These are phyloP conservation scores for Ciona savignyi DNA, from an alignment of 23 tunicate genomes.

Conservation along the genomic window DNA sequence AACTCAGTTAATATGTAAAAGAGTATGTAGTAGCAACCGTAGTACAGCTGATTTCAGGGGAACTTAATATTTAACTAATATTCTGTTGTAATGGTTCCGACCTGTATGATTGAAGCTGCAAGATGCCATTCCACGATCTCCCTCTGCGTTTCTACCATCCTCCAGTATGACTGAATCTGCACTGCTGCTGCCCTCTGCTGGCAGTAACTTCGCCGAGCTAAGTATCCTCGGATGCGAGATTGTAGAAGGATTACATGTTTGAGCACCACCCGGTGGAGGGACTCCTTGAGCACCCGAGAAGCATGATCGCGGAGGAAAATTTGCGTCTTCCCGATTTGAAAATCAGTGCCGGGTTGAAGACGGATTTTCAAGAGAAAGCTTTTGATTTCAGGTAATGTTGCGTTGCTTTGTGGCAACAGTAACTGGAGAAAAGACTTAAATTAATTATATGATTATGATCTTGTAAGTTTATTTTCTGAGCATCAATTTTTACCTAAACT, in stretches of 20 bases:
- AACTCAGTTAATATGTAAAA: too few species aligned
- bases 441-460: too few species aligned
- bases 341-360: slow-evolving; percentile 16
- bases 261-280: slow-evolving; percentile 26
- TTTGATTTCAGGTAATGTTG: slow-evolving; percentile 3
- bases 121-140: slow-evolving; percentile 52
- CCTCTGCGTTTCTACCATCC: slow-evolving; percentile 34
- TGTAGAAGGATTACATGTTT: slow-evolving; percentile 21
- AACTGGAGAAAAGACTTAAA: too few species aligned
- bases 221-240: slow-evolving; percentile 19
- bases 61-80: too few species aligned
- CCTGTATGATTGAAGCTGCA: slow-evolving; percentile 47
- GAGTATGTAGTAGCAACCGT: too few species aligned
- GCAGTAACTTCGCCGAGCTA: slow-evolving; percentile 17
- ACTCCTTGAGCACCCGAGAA: slow-evolving; percentile 9
- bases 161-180: slow-evolving; percentile 49
- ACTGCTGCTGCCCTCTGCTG: slow-evolving; percentile 20
- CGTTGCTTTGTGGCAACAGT: slow-evolving; percentile 11
- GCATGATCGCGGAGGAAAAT: slow-evolving; percentile 44
- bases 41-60: too few species aligned
- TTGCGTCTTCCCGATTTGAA: slow-evolving; percentile 33
- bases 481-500: too few species aligned
- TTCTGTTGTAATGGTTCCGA: too few species aligned
- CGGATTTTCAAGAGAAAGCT: slow-evolving; percentile 4
- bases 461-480: too few species aligned